Conservation (phyloP, 53 echinoderm and acorn worm species). For the Apostichopus leukothele region DNA sequence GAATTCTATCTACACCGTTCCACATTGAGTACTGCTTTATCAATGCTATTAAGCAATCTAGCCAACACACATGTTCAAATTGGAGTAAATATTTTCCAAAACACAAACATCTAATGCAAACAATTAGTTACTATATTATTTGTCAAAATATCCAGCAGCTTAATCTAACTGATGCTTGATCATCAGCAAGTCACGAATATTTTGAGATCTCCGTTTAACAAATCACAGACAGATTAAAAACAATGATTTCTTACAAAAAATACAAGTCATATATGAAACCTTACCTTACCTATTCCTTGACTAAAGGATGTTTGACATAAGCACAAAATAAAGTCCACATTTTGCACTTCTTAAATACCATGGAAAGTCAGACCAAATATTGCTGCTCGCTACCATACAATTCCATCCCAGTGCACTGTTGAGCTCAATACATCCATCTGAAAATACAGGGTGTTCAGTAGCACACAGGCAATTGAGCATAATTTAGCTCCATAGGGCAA, state of each 20-base stretch:
- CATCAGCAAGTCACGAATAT: not conserved
- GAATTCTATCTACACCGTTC: no score
- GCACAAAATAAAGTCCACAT: not conserved
- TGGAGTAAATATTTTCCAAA: no score
- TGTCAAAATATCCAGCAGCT: not conserved
- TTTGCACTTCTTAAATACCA: not conserved
- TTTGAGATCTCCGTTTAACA: not conserved
- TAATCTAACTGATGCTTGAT: not conserved
- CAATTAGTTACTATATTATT: not conserved
- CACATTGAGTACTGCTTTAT: no score
- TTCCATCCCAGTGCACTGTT: slow-evolving; percentile 19
- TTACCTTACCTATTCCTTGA: slow-evolving; percentile 2
- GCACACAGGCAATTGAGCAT: slow-evolving; percentile 35
- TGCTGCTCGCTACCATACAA: slow-evolving; percentile 5
- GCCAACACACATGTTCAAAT: no score
- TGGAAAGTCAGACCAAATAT: not conserved
- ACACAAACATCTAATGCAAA: not conserved
- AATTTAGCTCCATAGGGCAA: slow-evolving; percentile 24
- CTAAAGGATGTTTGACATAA: not conserved
- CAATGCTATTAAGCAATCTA: no score
- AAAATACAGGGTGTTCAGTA: slow-evolving; percentile 9
- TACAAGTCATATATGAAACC: not conserved
- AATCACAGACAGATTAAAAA: not conserved
- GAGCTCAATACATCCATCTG: not conserved
- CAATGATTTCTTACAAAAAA: not conserved